Conservation (phyloP, 2,888 invertebrate genomes). For the Agonopterix arenella region DNA sequence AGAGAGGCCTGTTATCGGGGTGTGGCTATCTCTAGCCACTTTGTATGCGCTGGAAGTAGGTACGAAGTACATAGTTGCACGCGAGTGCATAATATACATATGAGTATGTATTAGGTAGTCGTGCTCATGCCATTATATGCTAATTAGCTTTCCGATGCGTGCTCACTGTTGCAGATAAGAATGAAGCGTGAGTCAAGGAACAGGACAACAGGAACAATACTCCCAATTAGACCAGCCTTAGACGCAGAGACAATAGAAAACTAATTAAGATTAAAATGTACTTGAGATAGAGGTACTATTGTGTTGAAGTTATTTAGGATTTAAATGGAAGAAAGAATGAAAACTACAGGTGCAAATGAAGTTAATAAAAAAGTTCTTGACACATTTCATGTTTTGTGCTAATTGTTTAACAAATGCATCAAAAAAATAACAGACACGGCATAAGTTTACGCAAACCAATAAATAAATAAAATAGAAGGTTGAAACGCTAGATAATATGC, state of each 20-base stretch:
- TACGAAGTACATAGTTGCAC: conserved; percentile 48
- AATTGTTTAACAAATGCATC: no score
- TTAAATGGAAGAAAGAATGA: neutral
- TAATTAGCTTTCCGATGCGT: conserved; percentile 51
- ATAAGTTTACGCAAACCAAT: no score
- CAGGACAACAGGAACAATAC: conserved; percentile 11
- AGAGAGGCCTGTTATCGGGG: conserved; percentile 54
- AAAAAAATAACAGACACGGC: no score
- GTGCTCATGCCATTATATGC: conserved; percentile 54
- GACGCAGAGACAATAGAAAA: neutral
- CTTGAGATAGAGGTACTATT: neutral
- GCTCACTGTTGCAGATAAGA: conserved; percentile 36
- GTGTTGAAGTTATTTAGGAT: no score
- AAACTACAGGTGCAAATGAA: no score
- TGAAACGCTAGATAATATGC: conserved; percentile 1
- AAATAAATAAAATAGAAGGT: neutral
- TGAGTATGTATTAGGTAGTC: conserved; percentile 30
- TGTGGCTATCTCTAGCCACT: conserved; percentile 62
- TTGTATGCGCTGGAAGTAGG: conserved; percentile 43
- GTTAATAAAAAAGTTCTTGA: no score
- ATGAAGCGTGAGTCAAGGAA: conserved; percentile 19
- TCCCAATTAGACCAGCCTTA: conserved; percentile 1
- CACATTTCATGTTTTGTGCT: no score
- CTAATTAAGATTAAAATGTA: neutral
- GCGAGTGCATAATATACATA: conserved; percentile 32